phyloP scores from a whole-genome alignment of 2,888 invertebrate species.

The Tachina grossa region DNA sequence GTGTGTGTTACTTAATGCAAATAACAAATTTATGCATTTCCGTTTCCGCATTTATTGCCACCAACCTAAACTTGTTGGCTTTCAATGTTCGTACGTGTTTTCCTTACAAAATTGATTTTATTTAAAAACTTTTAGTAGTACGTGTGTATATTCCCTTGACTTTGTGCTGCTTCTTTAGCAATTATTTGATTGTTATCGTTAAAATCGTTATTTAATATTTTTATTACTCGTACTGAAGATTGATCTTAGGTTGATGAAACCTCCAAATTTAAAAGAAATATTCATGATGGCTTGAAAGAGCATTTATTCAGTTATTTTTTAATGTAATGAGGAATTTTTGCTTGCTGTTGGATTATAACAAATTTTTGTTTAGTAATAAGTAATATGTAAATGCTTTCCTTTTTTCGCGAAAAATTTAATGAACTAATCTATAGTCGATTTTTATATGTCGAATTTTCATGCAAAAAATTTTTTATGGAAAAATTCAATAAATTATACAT shows the following conservation, averaged over 20 bases:
- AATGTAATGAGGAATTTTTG: no score
- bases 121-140: neutral
- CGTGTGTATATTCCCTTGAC: neutral
- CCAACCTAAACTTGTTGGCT: conserved; percentile 41
- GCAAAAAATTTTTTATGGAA: no score
- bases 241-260: neutral
- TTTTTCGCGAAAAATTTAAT: no score
- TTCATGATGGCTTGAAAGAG: neutral
- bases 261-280: neutral
- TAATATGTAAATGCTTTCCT: no score
- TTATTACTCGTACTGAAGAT: conserved; percentile 18
- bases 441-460: no score
- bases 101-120: conserved; percentile 38
- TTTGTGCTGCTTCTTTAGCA: conserved; percentile 64
- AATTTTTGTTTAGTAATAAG: no score
- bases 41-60: conserved; percentile 70
- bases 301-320: no score
- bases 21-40: conserved; percentile 77
- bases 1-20: conserved; percentile 75
- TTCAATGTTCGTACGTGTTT: conserved; percentile 62
- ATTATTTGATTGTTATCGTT: conserved; percentile 67
- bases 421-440: no score
- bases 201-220: conserved; percentile 46
- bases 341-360: no score
- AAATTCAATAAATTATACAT: no score